Evolutionary conservation across 2,888 invertebrate species (phyloP), one percentile per base, ranked within the genome.

Genomic region (Drosophila lacicola): DNA sequence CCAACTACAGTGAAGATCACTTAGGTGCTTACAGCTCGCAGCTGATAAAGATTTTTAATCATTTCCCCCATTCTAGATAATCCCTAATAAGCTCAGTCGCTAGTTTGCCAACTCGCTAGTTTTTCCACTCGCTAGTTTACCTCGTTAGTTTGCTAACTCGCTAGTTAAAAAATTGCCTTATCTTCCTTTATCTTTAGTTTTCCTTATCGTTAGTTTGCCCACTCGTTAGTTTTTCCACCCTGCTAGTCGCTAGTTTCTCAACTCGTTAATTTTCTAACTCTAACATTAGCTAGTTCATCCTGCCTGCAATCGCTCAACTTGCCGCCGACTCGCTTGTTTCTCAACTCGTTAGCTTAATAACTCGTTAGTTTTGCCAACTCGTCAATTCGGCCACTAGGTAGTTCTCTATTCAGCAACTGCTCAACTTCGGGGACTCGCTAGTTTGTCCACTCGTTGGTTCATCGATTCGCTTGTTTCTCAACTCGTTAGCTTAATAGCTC

Each of bases 1-100:
- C 41, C 45, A 58, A 45, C 34, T 29, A 70, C 87, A 81, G 81
- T 87, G 53, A 3, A 4, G 13, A 55, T 51, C 19, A 21, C 25
- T 42, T 44, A 53, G 42, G 42, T 5, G 9, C 25, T 29, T 8
- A 29, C 25, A 25, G 25, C 8, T 29, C 25, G 8, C 8, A 29
- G 25, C 2, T 17, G 8, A 29, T 2, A 17, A 2, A 17, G 17
- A 2, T 17, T 17, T 17, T 17, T 17, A 17, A 8, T 29, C 8
- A 29, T 29, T 2, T 29, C 29, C 29, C 8, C 25, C 6, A 25
- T 8, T 8, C 6, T 8, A 25, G 8, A 11, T 34, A 34, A 11
- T 34, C 11, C 11, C 11, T 4, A 3, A 34, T 9, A 0, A 11
- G 33, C 10, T 0, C 1, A 10, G 6, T 34, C 34, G 34, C 11